Base-by-base conservation (phyloP, 2,113 vertebrate genomes). In the Oenanthe melanoleuca region DNA sequence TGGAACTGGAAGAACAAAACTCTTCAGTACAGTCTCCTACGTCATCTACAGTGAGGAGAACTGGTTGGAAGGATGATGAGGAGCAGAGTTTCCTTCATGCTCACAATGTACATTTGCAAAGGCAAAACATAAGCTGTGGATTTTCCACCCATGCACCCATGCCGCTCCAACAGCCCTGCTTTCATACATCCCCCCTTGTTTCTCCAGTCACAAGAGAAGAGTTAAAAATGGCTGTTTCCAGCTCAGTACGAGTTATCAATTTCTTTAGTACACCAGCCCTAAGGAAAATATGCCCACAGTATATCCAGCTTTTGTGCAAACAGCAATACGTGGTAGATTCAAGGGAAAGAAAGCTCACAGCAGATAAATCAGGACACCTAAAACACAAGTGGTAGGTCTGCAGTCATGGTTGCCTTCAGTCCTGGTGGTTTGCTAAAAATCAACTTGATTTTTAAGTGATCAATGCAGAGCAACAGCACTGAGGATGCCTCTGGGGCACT, bases 141-240 rank as follows among this genome's bases (percentile, higher is more conserved):
- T 91, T 67, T 95, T 87, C 84, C 63, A 90, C 37, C 23, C 85
- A 80, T 75, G 78, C 61, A 85, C 75, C 60, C 92, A n/a, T n/a
- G 56, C 47, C 11, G 2, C 57, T 86, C 64, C 53, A 93, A 80
- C 59, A 93, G 56, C 42, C 84, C 87, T 81, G 49, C 90, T 85
- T 81, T 92, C 82, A 55, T 49, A 83, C 42, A 66, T 24, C 21
- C 42, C 26, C 50, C 14, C 24, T 50, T 72, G 40, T 57, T 92
- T 42, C 59, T 77, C 50, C 40, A 88, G 40, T 45, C 55, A 49
- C 28, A 75, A 85, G 71, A 63, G 47, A 74, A 71, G 70, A 33
- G 79, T 55, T 79, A 69, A 93, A 83, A 95, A 69, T 34, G 45
- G 49, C 47, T 95, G 42, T 85, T 42, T 16, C 29, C 49, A 87